Base-by-base conservation (phyloP, 2,888 invertebrate genomes). In the Dynastes tityus region DNA sequence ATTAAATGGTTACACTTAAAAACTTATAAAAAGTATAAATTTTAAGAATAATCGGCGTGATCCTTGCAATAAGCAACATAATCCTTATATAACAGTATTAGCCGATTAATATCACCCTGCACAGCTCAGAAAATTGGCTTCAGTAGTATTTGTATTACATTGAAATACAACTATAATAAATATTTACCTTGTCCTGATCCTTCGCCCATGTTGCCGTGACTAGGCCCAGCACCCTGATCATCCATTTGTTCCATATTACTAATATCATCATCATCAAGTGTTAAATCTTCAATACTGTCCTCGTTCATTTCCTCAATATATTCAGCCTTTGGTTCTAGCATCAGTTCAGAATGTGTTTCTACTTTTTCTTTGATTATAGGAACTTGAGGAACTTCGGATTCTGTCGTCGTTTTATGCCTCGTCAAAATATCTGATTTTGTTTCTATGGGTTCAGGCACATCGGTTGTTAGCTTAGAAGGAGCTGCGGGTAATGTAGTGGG, bases 221-320 rank as follows among this genome's bases (percentile, higher is more conserved):
- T 92, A 85, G 94, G 94, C 88, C 94, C 94, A 85, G 94, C 93
- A 87, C 91, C 90, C 82, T 91, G 89, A 87, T 92, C 93, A 83
- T 94, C 93, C 88, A 92, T 91, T 88, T 92, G 91, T 89, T 93
- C 94, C 89, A 95, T 93, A 86, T 94, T 93, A 81, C 91, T 91
- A 84, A 93, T 90, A 86, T 93, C 92, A 85, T 96, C 96, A 88
- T 96, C 95, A 85, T 95, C 95, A 80, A 95, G 89, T 82, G 96
- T 96, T 88, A 96, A 92, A 89, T 96, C 96, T 90, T 96, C 96
- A 85, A 96, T 95, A 85, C 93, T 93, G 86, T 94, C 94, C 84
- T 94, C 94, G 86, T 92, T 92, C 87, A 89, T 88, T 85, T 93
- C 94, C 81, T 94, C 94, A 84, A 92, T 91, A 88, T 93, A 93